Evolutionary conservation across 1,140 invertebrate genomes (phyloP).

Genomic region (Drosophila biarmipes): DNA sequence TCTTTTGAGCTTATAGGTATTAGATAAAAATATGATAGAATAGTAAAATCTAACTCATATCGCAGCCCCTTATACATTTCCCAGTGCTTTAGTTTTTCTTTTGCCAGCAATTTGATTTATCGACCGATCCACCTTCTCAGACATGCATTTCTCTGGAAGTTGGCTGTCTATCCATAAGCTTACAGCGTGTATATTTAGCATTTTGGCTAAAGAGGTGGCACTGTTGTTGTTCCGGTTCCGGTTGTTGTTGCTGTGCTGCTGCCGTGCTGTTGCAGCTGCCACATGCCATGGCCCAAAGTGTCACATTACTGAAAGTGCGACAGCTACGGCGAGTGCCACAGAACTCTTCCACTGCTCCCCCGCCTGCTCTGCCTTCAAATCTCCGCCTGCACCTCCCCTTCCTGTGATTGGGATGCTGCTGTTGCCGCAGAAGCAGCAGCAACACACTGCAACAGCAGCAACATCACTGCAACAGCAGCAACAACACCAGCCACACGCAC

Average conservation of each 20-base stretch:
- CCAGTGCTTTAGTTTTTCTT: constrained; percentile 1
- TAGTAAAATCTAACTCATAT: no score
- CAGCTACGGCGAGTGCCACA: constrained; percentile 12
- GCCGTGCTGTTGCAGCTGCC: constrained; percentile 33
- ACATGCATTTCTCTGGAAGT: constrained; percentile 11
- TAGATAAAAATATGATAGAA: no score
- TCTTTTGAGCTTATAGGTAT: no score
- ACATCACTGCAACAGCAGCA: constrained; percentile 1
- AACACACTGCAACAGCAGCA: neutral
- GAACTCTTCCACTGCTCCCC: constrained; percentile 8
- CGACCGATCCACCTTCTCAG: constrained; percentile 11
- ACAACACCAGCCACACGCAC: constrained; percentile 24
- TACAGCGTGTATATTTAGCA: constrained; percentile 40
- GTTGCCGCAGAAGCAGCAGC: constrained; percentile 15
- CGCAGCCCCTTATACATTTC: neutral
- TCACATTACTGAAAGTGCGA: constrained; percentile 77
- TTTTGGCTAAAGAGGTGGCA: constrained; percentile 29
- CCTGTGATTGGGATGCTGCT: constrained; percentile 27
- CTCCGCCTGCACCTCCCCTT: no score
- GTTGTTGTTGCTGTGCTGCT: constrained; percentile 6
- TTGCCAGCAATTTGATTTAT: constrained; percentile 18
- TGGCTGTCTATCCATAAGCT: constrained; percentile 9
- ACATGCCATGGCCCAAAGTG: constrained; percentile 63
- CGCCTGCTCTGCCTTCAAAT: neutral
- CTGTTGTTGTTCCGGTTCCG: constrained; percentile 19